These are phyloP conservation scores for Ptychodera flava DNA, from an alignment of 35 echinoderm and acorn worm genomes.

Conservation along the genomic window DNA sequence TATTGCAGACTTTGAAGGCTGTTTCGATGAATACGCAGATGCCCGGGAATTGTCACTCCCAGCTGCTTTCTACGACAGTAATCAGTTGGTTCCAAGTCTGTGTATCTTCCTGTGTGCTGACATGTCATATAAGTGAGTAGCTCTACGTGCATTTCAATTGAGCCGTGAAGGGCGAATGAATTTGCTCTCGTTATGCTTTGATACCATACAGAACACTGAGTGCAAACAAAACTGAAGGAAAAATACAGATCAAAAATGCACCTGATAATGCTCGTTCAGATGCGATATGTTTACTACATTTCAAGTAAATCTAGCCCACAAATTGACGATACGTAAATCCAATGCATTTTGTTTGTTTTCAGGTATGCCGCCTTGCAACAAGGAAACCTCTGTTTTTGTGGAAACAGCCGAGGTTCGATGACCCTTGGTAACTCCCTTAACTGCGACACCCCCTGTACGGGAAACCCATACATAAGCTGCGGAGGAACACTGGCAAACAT, in stretches of 20 bases:
- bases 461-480: slow-evolving; percentile 48
- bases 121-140: slow-evolving; percentile 49
- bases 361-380: slow-evolving; percentile 73
- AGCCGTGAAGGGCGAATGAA: no score
- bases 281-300: no score
- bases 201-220: no score
- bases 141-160: no score
- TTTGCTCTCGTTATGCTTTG: no score
- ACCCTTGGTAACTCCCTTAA: slow-evolving; percentile 47
- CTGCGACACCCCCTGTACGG: slow-evolving; percentile 42
- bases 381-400: slow-evolving; percentile 73
- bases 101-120: slow-evolving; percentile 53
- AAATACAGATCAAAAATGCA: no score
- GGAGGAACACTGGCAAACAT: slow-evolving; percentile 54
- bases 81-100: slow-evolving; percentile 28
- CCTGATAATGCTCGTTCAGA: no score
- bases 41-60: slow-evolving; percentile 44
- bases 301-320: no score
- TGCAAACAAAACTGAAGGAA: no score
- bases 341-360: neutral
- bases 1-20: slow-evolving; percentile 64
- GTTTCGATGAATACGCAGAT: slow-evolving; percentile 51
- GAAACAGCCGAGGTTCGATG: slow-evolving; percentile 35
- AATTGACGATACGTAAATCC: no score
- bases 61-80: slow-evolving; percentile 19